Evolutionary conservation across 1,140 invertebrate species (phyloP), one percentile per base, ranked within the genome.

Genomic region (Drosophila pseudoananassae): DNA sequence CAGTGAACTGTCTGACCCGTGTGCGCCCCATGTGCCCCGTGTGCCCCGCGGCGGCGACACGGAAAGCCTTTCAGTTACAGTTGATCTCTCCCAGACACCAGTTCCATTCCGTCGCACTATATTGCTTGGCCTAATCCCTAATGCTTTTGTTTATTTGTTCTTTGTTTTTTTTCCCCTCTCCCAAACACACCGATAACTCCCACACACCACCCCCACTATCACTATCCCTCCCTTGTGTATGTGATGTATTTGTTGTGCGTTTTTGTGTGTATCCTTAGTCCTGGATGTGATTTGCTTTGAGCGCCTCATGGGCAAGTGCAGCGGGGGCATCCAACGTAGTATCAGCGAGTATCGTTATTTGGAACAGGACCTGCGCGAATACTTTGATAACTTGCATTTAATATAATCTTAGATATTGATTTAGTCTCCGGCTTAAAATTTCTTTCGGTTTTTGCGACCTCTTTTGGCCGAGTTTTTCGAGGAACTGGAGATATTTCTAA

Each of bases 11-110:
- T 43, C n/a, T 43, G 33, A 12, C 40, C 40, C 15, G 40, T 43
- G 40, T 43, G 33, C 8, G 33, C 33, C 33, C 31, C 97, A 93
- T 98, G 97, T 98, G 93, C 8, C 31, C 31, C 38, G 4, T 97
- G 96, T 97, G 91, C 31, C 29, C 40, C 4, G 40, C 14, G 25
- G 50, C 29, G 29, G 58, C 63, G 38, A 64, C 43, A 57, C 47
- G 53, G 45, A 54, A 47, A 58, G 40, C 43, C 12, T 55, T 49
- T 57, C 38, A 71, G 50, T 15, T 31, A 47, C 50, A 69, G 38
- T 38, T 40, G 46, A 64, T 68, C 43, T 69, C 51, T 64, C 51
- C 81, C 57, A 82, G 60, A 50, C 14, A 38, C 50, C 12, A 25
- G 49, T 45, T 56, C 45, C 40, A 14, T 43, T 17, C 40, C 40